Percentiles rank a stretch among this genome's conserved stretches.
These are phyloP conservation scores for Drosophila ficusphila DNA, from an alignment of 1,140 invertebrate species.

Conservation along the genomic window DNA sequence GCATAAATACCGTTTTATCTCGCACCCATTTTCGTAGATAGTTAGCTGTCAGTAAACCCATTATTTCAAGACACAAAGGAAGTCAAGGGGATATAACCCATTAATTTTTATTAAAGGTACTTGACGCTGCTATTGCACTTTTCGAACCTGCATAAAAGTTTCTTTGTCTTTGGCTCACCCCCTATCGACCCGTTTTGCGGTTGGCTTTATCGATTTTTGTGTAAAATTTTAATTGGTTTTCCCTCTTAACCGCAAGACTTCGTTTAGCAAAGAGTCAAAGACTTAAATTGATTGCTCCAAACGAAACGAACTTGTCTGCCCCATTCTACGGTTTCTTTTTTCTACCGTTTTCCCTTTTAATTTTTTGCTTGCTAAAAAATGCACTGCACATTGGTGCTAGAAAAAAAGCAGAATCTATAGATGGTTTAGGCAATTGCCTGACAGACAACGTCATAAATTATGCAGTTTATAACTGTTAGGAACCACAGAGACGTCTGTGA, in stretches of 20 bases:
- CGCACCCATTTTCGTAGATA: background rate
- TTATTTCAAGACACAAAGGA: background rate
- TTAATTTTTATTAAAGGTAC: constrained; percentile 3
- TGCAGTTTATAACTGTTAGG: constrained; percentile 38
- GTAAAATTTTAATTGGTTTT: constrained; percentile 76
- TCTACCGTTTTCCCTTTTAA: constrained; percentile 2
- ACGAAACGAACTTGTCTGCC: constrained; percentile 24
- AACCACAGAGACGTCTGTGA: constrained; percentile 43
- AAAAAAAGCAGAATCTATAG: constrained; percentile 21
- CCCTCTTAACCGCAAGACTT: constrained; percentile 35
- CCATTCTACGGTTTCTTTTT: background rate
- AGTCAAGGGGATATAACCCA: constrained; percentile 4
- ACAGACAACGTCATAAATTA: constrained; percentile 67
- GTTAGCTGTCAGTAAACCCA: background rate
- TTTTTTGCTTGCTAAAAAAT: constrained; percentile 18
- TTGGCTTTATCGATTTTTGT: constrained; percentile 48
- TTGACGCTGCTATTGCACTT: background rate
- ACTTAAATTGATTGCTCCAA: constrained; percentile 50
- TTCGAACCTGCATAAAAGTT: constrained; percentile 11
- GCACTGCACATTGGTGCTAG: constrained; percentile 8
- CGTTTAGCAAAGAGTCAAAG: constrained; percentile 38
- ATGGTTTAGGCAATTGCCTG: constrained; percentile 46
- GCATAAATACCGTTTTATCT: no score
- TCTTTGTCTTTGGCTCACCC: constrained; percentile 5
- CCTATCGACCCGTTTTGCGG: constrained; percentile 32